A percentile compares a stretch with the other conserved stretches of the same genome.
Evolutionary conservation across 2,888 invertebrate genomes (phyloP).

Genomic region (Meghimatium bilineatum): DNA sequence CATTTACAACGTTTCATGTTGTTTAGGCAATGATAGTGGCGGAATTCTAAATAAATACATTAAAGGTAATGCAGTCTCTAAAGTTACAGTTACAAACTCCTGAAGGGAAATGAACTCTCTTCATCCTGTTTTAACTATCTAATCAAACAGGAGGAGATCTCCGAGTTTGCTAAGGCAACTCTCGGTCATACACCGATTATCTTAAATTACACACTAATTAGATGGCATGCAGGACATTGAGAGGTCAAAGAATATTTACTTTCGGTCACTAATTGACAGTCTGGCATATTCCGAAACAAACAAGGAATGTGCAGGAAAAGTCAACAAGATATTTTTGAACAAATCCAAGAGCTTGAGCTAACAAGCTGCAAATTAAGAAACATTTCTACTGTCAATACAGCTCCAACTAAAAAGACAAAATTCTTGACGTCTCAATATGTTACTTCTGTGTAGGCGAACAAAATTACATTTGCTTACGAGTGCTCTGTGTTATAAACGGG

Average conservation of each 20-base stretch:
- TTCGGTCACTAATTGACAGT: not conserved
- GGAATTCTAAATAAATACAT: not conserved
- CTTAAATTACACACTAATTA: constrained; percentile 14
- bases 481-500: no score
- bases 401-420: not conserved
- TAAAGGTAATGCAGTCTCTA: not conserved
- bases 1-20: not conserved
- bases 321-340: not conserved
- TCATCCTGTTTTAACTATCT: not conserved
- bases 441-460: not conserved
- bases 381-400: not conserved
- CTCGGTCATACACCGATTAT: constrained; percentile 19
- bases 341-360: not conserved
- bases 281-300: constrained; percentile 6
- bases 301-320: not conserved
- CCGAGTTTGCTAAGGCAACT: not conserved
- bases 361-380: not conserved
- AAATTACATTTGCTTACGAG: not conserved
- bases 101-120: not conserved
- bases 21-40: not conserved
- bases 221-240: not conserved
- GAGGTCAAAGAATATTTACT: constrained; percentile 14
- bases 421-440: not conserved
- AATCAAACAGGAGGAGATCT: not conserved
- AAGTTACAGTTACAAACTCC: not conserved